Conservation (phyloP, 2,113 vertebrate species). For the Brachyhypopomus occidentalis region DNA sequence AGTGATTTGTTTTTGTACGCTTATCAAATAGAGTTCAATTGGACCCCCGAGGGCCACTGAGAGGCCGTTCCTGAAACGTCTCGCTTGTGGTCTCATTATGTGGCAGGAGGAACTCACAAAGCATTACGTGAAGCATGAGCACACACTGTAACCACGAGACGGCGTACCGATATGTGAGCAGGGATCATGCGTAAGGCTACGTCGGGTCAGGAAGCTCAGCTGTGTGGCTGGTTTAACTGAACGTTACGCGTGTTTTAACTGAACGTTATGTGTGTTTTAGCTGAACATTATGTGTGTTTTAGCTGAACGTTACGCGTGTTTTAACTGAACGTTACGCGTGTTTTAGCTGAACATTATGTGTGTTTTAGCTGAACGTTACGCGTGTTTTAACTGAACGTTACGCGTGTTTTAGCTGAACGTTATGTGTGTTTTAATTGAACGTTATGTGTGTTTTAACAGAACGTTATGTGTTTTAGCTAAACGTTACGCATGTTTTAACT, state of each 20-base stretch:
- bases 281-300: neutral
- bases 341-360: neutral
- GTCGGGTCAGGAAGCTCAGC: neutral
- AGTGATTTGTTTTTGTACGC: conserved; percentile 30
- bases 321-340: neutral
- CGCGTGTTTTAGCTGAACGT: neutral
- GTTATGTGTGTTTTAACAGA: neutral
- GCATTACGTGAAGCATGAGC: conserved; percentile 30
- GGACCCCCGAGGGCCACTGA: conserved; percentile 14
- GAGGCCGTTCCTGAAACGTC: conserved; percentile 26
- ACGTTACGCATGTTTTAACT: neutral
- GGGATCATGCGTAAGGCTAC: neutral
- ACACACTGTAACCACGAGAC: conserved; percentile 16
- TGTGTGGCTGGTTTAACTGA: neutral
- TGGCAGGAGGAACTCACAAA: neutral
- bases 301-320: neutral
- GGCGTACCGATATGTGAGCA: neutral
- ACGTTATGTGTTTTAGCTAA: conserved; percentile 2
- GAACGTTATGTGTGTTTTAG: neutral
- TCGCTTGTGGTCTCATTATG: conserved; percentile 7
- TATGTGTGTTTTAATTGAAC: neutral
- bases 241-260: neutral
- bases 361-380: neutral
- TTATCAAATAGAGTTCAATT: conserved; percentile 35
- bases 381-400: neutral